Base-by-base conservation (phyloP, 2,797 vertebrate genomes). In the Babyrousa celebensis region DNA sequence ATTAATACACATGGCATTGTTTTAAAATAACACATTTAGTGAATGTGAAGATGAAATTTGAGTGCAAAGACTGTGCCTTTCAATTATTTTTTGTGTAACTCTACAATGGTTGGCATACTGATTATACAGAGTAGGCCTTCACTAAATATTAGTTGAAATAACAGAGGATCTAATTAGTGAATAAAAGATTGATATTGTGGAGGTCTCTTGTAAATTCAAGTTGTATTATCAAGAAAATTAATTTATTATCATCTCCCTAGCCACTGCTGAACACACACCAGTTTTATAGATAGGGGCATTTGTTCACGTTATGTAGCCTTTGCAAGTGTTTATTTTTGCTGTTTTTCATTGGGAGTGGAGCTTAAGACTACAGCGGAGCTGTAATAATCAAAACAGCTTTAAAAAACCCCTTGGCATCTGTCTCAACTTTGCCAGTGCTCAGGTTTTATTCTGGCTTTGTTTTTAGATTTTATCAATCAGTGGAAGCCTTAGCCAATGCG, bases 261-360 rank as follows among this genome's bases (percentile, higher is more conserved):
- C 40, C 12, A 14, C 90, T 88, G 27, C n/a, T 23, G 72, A 79
- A 29, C 5, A 62, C 17, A 62, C 4, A 17, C 25, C 7, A 72
- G 3, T 68, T n/a, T 17, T 27, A 15, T 4, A 68, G 7, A 27
- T 4, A 85, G 15, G 12, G 23, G 25, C 60, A 1, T 27, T 40
- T 78, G 54, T 32, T 91, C 78, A 65, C 4, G 7, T n/a, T 63
- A 18, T 87, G 10, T 14, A 83, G 70, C 17, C 10, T 63, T 82
- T 52, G 16, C n/a, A 60, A 89, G 29, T 56, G 15, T 84, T 95
- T 71, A 25, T 52, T 93, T 92, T 86, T 96, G 25, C 21, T 93
- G 1, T 17, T 75, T 93, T 85, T 87, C 48, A 79, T 0, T 77
- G 48, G 5, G 6, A 60, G 25, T 36, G 10, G 40, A 72, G 17